Evolutionary conservation across 2,888 invertebrate genomes (phyloP), one percentile per base, ranked within the genome.

Genomic region (Entomobrya proxima): DNA sequence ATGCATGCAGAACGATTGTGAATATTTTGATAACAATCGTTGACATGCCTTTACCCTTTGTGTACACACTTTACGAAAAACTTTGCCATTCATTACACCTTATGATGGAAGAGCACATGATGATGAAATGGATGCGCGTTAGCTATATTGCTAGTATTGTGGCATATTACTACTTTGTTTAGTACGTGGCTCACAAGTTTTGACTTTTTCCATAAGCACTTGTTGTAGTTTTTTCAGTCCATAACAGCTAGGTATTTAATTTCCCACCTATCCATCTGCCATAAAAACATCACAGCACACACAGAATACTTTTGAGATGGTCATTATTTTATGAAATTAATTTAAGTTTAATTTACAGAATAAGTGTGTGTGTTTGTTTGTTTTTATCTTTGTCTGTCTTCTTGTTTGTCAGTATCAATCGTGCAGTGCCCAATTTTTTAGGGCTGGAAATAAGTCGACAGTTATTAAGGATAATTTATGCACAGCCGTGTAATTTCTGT

Each of bases 401-500:
- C n/a, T 55, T 61, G 18, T 67, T 37, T 37, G n/a, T 21, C 9
- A 72, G 9, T 40, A 40, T 40, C 44, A 40, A n/a, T n/a, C 27
- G 35, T 21, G 15, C 18, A 80, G 40, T 27, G 72, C 55, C 55
- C 1, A 35, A 58, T 74, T 84, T 69, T 69, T 77, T 44, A 58
- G 58, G 58, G 58, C 13, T 78, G 72, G 58, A 37, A 79, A 58
- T 74, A 72, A 47, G 67, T 50, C 52, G 64, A 80, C 40, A 80
- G 55, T 67, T 78, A 85, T 85, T 80, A 85, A n/a, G n/a, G 44
- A 30, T 80, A 85, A 85, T 85, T 80, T 85, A 80, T 85, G 76
- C 74, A 85, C 35, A 67, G 40, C 50, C 72, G 30, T 44, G 69
- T 75, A 81, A 81, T 74, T 74, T 69, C 47, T 37, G 37, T 35